Base-by-base conservation (phyloP, 1,140 invertebrate genomes). In the Octopus sinensis region DNA sequence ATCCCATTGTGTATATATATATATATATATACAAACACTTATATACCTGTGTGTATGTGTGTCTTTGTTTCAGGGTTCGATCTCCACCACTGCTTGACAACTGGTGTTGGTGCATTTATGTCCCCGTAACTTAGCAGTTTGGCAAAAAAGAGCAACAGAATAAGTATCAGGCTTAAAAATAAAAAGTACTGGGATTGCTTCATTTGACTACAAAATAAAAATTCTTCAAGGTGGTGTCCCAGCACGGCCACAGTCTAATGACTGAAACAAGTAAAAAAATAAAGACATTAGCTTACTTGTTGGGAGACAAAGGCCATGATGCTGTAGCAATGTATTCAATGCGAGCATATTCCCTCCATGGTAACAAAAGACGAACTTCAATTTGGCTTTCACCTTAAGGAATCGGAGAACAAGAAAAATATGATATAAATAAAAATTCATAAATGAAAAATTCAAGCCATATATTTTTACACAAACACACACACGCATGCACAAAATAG, bases 341-440 rank as follows among this genome's bases (percentile, higher is more conserved):
- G 84, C 92, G 94, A 82, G 95, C 93, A 86, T 94, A 93, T 83
- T 94, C 93, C 87, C 94, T 94, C 95, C 95, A 96, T 23, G 94
- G 93, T 71, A 95, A 89, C 76, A 94, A 91, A 56, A 96, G 91
- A 80, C 91, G 92, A 54, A 96, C 92, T 90, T 95, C 93, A 73
- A 95, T 88, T 83, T 92, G 89, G 81, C 92, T 93, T 81, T 94
- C 94, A 82, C 90, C 92, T 88, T 82, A 7, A 78, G 80, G 53
- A 80, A 73, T 6, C 30, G 5, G 0, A 13, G 30, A 73, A 12
- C 9, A 81, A 73, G 79, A 54, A 51, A 62, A 77, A 84, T 30
- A 53, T 71, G 30, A 51, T 75, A n/a, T 30, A 13, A 0, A 10
- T 10, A 12, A 73, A 73, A 13, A 17, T 17, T 62, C 17, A 17